These are phyloP conservation scores for Drosophila paramelanica DNA, from an alignment of 2,888 invertebrate genomes.

Conservation along the genomic window DNA sequence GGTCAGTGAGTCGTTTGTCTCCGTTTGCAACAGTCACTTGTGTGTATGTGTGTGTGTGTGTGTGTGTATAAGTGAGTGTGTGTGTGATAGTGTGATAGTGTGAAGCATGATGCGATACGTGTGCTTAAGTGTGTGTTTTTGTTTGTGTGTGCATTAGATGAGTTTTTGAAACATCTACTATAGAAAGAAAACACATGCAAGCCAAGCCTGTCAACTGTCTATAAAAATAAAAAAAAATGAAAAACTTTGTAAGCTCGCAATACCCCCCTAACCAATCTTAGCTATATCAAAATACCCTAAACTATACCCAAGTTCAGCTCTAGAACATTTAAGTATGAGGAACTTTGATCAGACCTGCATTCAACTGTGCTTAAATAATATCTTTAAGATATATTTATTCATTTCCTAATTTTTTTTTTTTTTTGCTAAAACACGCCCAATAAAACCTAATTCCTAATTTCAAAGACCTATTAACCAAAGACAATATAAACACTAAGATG, in stretches of 20 bases:
- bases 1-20: slow-evolving; percentile 16
- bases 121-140: slow-evolving; percentile 1
- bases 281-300: too few species aligned
- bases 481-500: too few species aligned
- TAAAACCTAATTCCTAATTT: not conserved
- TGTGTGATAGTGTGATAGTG: too few species aligned
- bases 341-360: too few species aligned
- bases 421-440: not conserved
- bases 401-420: too few species aligned
- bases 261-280: not conserved
- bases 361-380: too few species aligned
- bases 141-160: not conserved
- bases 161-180: not conserved
- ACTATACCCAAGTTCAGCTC: too few species aligned
- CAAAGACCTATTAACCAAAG: too few species aligned
- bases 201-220: not conserved
- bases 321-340: too few species aligned
- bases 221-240: not conserved
- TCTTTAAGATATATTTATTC: too few species aligned
- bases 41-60: slow-evolving; percentile 5
- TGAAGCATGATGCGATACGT: not conserved
- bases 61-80: not conserved
- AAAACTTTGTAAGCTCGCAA: not conserved
- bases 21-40: not conserved
- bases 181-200: slow-evolving; percentile 24